Base-by-base conservation (phyloP, 2,888 invertebrate species). In the Copidosoma aretas region DNA sequence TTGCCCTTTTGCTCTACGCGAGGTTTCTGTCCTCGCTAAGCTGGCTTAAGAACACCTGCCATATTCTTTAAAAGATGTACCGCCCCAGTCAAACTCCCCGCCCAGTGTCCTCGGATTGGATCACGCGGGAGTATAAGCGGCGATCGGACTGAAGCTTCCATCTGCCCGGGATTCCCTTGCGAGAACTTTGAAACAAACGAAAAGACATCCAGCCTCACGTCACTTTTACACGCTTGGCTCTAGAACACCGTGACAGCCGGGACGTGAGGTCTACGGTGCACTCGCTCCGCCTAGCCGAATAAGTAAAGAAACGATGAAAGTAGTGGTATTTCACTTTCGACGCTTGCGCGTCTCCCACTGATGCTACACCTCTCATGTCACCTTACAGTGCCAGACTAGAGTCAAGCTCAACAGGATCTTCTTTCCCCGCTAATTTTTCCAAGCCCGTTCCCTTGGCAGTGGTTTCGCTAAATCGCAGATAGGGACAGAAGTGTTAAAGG, bases 21-120 rank as follows among this genome's bases (percentile, higher is more conserved):
- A 88, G 89, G 88, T 89, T 89, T 89, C 89, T 87, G 88, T 88
- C 88, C 89, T 87, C 86, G 82, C 86, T 87, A 87, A 88, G 87
- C 86, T 52, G 52, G 52, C 52, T 4, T 52, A 19, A 52, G 52
- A 19, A 52, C 52, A 52, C 52, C 52, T 52, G 86, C 52, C 87
- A 88, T 89, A 88, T 86, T 85, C 86, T 88, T 60, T 60, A 51
- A 60, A 49, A 60, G 60, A 52, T 60, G 21, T 62, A 54, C 54
- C 24, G 43, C 88, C 87, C 87, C 88, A 88, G 87, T 87, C 88
- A 88, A 88, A 88, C 88, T 88, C 87, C 87, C 87, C 86, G 84
- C 86, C 88, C 86, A 85, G 81, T 87, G 87, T 87, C 87, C 85
- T 86, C 85, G 84, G 84, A 84, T 81, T 85, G 86, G 85, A 85